Percentiles rank a stretch among this genome's conserved stretches.
Evolutionary conservation across 2,888 invertebrate genomes (phyloP).

Genomic region (Apodemia duryi): DNA sequence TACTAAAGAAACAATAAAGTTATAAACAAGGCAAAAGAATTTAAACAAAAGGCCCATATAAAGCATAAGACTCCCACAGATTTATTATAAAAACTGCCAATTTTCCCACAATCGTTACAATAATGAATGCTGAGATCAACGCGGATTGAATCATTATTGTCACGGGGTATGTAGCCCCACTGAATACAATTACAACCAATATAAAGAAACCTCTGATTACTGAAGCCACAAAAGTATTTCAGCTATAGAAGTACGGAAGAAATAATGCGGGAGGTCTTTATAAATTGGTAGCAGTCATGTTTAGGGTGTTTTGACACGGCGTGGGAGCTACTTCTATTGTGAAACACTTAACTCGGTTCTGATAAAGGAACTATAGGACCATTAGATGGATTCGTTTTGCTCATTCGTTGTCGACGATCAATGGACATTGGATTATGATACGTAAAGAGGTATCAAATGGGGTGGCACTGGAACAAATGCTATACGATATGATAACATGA

Average conservation of each 20-base stretch:
- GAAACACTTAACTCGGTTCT: constrained; percentile 67
- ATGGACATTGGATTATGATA: constrained; percentile 74
- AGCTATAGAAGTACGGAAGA: constrained; percentile 15
- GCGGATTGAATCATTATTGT: constrained; percentile 59
- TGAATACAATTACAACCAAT: constrained; percentile 38
- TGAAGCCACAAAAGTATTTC: constrained; percentile 13
- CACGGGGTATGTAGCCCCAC: constrained; percentile 49
- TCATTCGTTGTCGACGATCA: constrained; percentile 69
- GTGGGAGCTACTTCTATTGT: constrained; percentile 75
- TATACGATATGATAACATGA: constrained; percentile 35
- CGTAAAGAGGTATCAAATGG: constrained; percentile 54
- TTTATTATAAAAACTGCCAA: constrained; percentile 69
- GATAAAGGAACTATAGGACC: constrained; percentile 74
- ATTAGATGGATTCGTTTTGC: constrained; percentile 75
- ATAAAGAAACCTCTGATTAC: constrained; percentile 38
- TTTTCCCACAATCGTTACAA: constrained; percentile 72
- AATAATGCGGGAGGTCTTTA: constrained; percentile 36
- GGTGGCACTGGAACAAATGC: constrained; percentile 45
- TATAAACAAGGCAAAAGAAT: constrained; percentile 12
- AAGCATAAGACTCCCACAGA: constrained; percentile 71
- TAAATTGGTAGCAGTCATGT: constrained; percentile 40
- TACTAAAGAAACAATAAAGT: constrained; percentile 25
- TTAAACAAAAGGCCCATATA: constrained; percentile 41
- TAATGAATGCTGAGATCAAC: constrained; percentile 62
- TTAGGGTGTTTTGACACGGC: constrained; percentile 75